These are phyloP conservation scores for Taxidea taxus DNA, from an alignment of 2,113 vertebrate genomes.

Conservation along the genomic window DNA sequence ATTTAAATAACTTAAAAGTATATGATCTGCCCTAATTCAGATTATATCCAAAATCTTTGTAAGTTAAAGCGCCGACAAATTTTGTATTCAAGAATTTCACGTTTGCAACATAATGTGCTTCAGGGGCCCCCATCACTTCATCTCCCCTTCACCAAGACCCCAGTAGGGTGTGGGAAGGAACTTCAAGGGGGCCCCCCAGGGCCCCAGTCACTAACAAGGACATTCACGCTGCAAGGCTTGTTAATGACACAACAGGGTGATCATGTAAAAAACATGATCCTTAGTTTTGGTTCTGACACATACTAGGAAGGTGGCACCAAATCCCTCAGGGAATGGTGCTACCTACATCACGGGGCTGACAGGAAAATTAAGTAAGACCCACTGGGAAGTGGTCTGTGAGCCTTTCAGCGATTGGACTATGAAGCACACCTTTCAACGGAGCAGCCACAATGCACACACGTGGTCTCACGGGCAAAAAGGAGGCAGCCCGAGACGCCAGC, in stretches of 20 bases:
- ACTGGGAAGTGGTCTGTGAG: not conserved
- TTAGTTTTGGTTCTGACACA: not conserved
- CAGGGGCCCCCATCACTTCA: rapidly evolving
- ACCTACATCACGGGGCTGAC: not conserved
- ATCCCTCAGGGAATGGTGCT: not conserved
- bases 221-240: no score
- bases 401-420: not conserved
- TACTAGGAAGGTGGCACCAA: not conserved
- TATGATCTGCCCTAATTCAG: not conserved
- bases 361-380: not conserved
- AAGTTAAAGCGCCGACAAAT: not conserved
- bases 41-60: not conserved
- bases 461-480: rapidly evolving
- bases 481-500: not conserved
- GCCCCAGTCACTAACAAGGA: not conserved
- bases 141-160: no score
- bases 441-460: not conserved
- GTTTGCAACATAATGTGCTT: rapidly evolving
- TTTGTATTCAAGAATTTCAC: not conserved
- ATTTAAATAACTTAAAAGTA: not conserved
- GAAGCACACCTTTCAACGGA: not conserved
- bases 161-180: no score
- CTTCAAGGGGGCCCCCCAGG: no score
- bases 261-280: not conserved
- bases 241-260: not conserved